Evolutionary conservation across 2,888 invertebrate species (phyloP).

Genomic region (Syrphus vitripennis): DNA sequence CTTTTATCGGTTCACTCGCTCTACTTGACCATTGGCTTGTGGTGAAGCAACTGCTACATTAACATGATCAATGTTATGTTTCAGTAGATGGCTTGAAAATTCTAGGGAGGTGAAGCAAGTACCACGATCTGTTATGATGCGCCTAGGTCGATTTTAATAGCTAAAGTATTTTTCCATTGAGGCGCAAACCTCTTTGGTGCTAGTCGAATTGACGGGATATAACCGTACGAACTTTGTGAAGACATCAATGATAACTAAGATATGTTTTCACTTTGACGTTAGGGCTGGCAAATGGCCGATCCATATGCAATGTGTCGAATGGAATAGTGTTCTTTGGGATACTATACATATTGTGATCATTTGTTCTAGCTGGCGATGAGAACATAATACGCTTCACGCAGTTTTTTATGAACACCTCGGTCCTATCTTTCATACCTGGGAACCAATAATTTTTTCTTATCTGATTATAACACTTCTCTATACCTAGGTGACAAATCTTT

Average conservation of each 20-base stretch:
- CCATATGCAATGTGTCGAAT: background rate
- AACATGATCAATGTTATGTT: conserved; percentile 29
- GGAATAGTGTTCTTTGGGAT: background rate
- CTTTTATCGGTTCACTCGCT: conserved; percentile 40
- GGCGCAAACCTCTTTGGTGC: conserved; percentile 21
- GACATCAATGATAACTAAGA: background rate
- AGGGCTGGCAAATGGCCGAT: background rate
- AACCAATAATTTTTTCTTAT: conserved; percentile 28
- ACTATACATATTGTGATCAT: background rate
- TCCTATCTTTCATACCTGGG: background rate
- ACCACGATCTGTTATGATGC: conserved; percentile 7
- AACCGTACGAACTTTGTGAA: conserved; percentile 2
- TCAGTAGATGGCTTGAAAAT: conserved; percentile 6
- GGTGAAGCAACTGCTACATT: background rate
- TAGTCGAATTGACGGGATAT: conserved; percentile 23
- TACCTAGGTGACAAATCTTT: conserved; percentile 12
- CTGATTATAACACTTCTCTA: background rate
- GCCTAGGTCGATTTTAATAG: conserved; percentile 28
- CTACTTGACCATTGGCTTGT: background rate
- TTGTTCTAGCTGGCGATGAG: background rate
- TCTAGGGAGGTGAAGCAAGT: conserved; percentile 40
- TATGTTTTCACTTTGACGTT: background rate
- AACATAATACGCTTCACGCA: background rate
- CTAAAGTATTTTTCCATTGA: conserved; percentile 5
- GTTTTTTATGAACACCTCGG: background rate